A percentile compares a stretch with the other conserved stretches of the same genome.
Conservation (phyloP, 2,888 invertebrate genomes). For the Prosapia bicincta region DNA sequence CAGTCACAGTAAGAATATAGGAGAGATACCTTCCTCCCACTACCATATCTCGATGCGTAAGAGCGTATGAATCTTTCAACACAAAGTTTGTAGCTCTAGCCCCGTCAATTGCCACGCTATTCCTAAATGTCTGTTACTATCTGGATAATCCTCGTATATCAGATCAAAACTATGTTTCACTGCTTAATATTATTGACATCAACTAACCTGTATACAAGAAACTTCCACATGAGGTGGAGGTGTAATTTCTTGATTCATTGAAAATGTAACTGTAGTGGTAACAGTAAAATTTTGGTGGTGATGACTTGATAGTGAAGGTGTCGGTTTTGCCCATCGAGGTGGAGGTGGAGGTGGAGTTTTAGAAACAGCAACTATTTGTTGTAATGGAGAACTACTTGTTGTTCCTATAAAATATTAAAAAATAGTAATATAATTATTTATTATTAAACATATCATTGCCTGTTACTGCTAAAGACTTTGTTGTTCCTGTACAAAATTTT, state of each 20-base stretch:
- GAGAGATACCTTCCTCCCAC: too few relatives aligned
- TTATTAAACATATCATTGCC: background rate
- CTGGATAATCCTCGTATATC: too few relatives aligned
- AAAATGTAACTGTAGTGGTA: constrained; percentile 83
- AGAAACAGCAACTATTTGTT: constrained; percentile 37
- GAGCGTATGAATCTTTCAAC: too few relatives aligned
- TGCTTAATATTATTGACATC: too few relatives aligned
- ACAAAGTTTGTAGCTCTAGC: too few relatives aligned
- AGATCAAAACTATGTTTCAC: too few relatives aligned
- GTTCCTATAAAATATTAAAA: background rate
- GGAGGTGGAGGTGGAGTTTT: constrained; percentile 78
- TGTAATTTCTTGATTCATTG: constrained; percentile 60
- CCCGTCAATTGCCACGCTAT: too few relatives aligned
- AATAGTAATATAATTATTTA: background rate
- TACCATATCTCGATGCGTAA: too few relatives aligned
- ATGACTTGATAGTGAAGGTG: constrained; percentile 45
- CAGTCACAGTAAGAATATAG: too few relatives aligned
- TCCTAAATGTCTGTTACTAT: too few relatives aligned
- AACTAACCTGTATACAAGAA: constrained; percentile 28
- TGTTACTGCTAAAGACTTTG: too few relatives aligned
- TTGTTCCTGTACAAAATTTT: too few relatives aligned
- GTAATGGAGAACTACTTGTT: constrained; percentile 35
- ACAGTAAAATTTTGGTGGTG: constrained; percentile 68
- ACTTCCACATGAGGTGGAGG: constrained; percentile 42
- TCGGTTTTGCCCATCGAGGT: constrained; percentile 80